Base-by-base conservation (phyloP, 2,113 vertebrate species). In the Odontophorus gujanensis region DNA sequence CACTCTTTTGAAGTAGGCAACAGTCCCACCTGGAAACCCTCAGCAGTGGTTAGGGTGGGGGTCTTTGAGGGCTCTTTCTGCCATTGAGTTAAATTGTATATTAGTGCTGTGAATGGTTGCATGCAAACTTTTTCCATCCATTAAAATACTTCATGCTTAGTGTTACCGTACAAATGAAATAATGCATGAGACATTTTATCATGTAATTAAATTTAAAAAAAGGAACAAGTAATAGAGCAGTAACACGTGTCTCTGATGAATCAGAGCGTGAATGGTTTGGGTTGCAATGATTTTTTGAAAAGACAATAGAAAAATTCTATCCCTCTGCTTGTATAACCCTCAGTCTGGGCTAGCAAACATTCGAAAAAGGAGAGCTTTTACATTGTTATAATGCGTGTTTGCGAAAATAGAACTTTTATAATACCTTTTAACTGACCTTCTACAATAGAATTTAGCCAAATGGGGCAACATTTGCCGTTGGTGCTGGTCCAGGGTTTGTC, bases 311-410 rank as follows among this genome's bases (percentile, higher is more conserved):
- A 69, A 36, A 5, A 13, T 73, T 63, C 1, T n/a, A 0, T 45
- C 18, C 45, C 11, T 88, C 43, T 91, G 32, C 59, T 94, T 91
- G 85, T 87, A 48, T 53, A 80, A 40, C 24, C 32, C 30, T 32
- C 61, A 66, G 48, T 38, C 32, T 51, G 30, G 2, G 19, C 32
- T 40, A 57, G 18, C 51, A 47, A 20, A 22, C 38, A 17, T 79
- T 65, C 36, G 58, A 53, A 47, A 68, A 4, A 65, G 65, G 15
- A 74, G 67, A 78, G 42, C 47, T 28, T 40, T 85, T 65, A 38
- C 0, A 53, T 24, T 14, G 58, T 10, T 55, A 24, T 81, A 59
- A 51, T 38, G 57, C 22, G 62, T 18, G 11, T 71, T 71, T 63
- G 55, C 20, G 79, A 45, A 77, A 32, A 8, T 2, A 34, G 75